Conservation (phyloP, 1,140 invertebrate genomes). For the Neodiprion virginianus region DNA sequence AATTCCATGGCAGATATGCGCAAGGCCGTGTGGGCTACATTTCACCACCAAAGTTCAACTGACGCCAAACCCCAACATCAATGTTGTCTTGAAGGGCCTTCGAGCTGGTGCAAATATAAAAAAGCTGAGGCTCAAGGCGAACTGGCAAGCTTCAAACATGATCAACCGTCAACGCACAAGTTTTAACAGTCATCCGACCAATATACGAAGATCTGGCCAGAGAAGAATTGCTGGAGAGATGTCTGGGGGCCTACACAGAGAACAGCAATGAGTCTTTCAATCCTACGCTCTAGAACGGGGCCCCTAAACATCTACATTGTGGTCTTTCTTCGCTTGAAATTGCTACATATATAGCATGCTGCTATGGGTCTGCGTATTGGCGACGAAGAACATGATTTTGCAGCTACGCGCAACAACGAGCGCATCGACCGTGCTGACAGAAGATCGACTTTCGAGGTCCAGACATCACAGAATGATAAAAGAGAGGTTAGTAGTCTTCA, state of each 20-base stretch:
- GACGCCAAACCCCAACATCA: too few relatives aligned
- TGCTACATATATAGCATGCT: background rate
- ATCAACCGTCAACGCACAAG: conserved; percentile 1
- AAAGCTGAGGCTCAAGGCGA: too few relatives aligned
- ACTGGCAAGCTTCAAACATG: background rate
- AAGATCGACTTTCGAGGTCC: background rate
- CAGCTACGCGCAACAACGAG: conserved; percentile 6
- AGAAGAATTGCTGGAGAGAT: conserved; percentile 1
- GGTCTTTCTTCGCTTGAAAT: conserved; percentile 13
- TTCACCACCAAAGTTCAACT: too few relatives aligned
- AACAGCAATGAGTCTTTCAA: background rate
- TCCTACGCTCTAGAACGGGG: background rate
- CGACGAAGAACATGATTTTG: background rate
- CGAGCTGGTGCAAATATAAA: too few relatives aligned
- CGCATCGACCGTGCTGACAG: background rate
- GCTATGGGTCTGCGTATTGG: conserved; percentile 13
- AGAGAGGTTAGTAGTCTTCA: background rate
- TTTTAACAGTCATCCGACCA: conserved; percentile 4
- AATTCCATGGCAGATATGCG: too few relatives aligned
- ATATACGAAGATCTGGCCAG: background rate
- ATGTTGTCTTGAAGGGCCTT: too few relatives aligned
- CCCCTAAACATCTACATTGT: conserved; percentile 1
- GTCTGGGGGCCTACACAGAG: conserved; percentile 3
- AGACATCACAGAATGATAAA: background rate
- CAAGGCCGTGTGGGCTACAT: too few relatives aligned